Base-by-base conservation (phyloP, 2,888 invertebrate species). In the Eupithecia tripunctaria region DNA sequence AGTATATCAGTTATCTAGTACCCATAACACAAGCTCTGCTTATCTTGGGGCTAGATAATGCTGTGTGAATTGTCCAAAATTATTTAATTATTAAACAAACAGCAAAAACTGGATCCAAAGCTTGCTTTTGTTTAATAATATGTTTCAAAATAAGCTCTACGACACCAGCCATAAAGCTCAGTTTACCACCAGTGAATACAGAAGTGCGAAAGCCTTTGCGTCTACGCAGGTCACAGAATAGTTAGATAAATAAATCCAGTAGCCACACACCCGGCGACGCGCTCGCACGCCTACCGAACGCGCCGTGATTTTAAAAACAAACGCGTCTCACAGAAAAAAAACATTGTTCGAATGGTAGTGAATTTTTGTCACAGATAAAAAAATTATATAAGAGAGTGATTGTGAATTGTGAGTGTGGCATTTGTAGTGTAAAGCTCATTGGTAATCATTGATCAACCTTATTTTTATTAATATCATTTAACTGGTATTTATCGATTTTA, bases 231-330 rank as follows among this genome's bases (percentile, higher is more conserved):
- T 56, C 59, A 64, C 68, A 71, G 71, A 66, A 65, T 71, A 68
- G 4, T 15, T 41, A 43, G 18, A n/a, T 47, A n/a, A 43, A 51
- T 21, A 15, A 67, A 69, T 56, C 74, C 79, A 74, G 82, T 84
- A 67, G 47, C 56, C 51, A 32, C 56, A 73, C 27, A 68, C 87
- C 86, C 81, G 82, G 88, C 88, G 86, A 78, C 81, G 79, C 78
- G 80, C 67, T 79, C 89, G 90, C 91, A 92, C 93, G 92, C 82
- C 85, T 92, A 90, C 90, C 78, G 21, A 77, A 80, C 73, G 69
- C 41, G 70, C 75, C 91, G 92, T 92, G 92, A 88, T 87, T 80
- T 82, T 91, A 88, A 90, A 86, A 84, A 71, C 77, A 76, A 81
- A 82, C 80, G 77, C 75, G 51, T 75, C 2, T 25, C 12, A 51